phyloP scores from a whole-genome alignment of 1,140 invertebrate genomes.

The Drosophila carrolli region DNA sequence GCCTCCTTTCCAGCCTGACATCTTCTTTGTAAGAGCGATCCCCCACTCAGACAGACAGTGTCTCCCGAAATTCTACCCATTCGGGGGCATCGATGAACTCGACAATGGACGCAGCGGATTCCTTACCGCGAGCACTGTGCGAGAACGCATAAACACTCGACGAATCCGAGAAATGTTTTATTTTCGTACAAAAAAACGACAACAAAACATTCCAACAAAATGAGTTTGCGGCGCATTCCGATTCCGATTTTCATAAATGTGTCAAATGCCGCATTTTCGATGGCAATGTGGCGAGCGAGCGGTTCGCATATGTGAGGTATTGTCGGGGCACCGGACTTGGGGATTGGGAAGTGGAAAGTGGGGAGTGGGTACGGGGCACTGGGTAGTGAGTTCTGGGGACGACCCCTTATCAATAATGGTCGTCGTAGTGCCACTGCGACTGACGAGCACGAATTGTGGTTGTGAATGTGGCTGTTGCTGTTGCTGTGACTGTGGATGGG shows the following conservation, averaged over 20 bases:
- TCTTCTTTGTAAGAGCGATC: slow-evolving; percentile 24
- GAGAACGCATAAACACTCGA: slow-evolving; percentile 29
- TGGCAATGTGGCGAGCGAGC: slow-evolving; percentile 30
- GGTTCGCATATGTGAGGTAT: slow-evolving; percentile 14
- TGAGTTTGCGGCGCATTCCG: slow-evolving; percentile 78
- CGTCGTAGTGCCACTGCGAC: slow-evolving; percentile 28
- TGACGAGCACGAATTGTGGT: slow-evolving; percentile 52
- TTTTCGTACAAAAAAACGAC: slow-evolving; percentile 53
- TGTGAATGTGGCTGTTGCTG: neutral
- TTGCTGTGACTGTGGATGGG: slow-evolving; percentile 6
- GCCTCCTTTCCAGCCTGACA: slow-evolving; percentile 7
- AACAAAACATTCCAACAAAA: slow-evolving; percentile 81
- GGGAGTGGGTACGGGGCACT: no score
- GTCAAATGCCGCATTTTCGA: slow-evolving; percentile 81
- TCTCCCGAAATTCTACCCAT: slow-evolving; percentile 4
- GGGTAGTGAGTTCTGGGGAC: no score
- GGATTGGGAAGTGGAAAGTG: no score
- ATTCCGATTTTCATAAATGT: slow-evolving; percentile 82
- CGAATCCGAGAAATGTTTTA: slow-evolving; percentile 46
- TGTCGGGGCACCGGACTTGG: neutral
- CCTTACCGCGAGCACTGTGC: slow-evolving; percentile 21
- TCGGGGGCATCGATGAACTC: slow-evolving; percentile 10
- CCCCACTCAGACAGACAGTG: slow-evolving; percentile 20
- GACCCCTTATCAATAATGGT: slow-evolving; percentile 43
- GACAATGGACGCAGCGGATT: neutral